Conservation (phyloP, 2,797 vertebrate genomes). For the Pelodytes ibericus region DNA sequence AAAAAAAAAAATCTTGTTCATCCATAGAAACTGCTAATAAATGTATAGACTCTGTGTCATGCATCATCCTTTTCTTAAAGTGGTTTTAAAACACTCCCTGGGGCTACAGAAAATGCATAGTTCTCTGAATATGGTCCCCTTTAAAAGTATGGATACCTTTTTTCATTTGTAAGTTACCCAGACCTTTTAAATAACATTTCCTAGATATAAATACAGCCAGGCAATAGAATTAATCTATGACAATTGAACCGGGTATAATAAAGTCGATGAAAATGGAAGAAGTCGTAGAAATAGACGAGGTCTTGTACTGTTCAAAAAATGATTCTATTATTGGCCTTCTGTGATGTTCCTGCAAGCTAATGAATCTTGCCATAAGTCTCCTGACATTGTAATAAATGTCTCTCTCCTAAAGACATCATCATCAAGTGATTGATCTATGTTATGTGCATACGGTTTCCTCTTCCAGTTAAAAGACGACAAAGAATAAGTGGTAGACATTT, state of each 20-base stretch:
- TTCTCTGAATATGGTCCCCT: too few relatives aligned
- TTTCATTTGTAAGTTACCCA: background rate
- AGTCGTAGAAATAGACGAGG: background rate
- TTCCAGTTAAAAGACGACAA: background rate
- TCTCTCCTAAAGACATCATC: constrained; percentile 12
- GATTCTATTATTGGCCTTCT: background rate
- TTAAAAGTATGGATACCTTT: too few relatives aligned
- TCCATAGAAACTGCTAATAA: too few relatives aligned
- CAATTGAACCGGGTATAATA: background rate
- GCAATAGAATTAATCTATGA: background rate
- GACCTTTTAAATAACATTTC: background rate
- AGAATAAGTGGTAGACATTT: constrained; percentile 3
- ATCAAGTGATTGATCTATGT: constrained; percentile 4
- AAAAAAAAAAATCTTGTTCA: too few relatives aligned
- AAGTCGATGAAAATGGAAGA: background rate
- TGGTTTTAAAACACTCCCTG: too few relatives aligned
- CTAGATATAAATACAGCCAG: background rate
- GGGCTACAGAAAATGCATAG: too few relatives aligned
- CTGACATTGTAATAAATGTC: constrained; percentile 18
- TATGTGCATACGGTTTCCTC: background rate
- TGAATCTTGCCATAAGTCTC: constrained; percentile 8
- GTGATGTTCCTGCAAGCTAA: constrained; percentile 1
- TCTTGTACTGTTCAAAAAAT: background rate
- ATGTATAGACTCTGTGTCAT: too few relatives aligned
- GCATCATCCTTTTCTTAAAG: too few relatives aligned